These are phyloP conservation scores for Gopherus flavomarginatus DNA, from an alignment of 2,113 vertebrate genomes.

Conservation along the genomic window DNA sequence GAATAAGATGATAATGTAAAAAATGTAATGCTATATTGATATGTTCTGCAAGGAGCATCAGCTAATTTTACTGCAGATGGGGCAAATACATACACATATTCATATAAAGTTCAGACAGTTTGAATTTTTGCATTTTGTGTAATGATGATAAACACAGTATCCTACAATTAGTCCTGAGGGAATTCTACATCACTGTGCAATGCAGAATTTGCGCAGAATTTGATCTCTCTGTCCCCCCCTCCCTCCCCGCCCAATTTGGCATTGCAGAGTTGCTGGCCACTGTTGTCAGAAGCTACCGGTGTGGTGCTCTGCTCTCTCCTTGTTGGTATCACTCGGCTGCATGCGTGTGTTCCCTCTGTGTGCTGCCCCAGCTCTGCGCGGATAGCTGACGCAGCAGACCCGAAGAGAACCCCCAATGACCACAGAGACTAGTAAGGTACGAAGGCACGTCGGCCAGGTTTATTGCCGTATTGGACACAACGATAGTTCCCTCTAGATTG, in stretches of 20 bases:
- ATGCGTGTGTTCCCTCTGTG: no score
- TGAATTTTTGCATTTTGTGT: slow-evolving; percentile 1
- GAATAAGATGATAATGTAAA: neutral
- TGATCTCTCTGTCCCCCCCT: no score
- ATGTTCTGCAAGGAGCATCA: neutral
- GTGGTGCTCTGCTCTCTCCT: no score
- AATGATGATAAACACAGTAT: neutral
- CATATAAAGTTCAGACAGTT: neutral
- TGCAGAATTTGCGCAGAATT: neutral
- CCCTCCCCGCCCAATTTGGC: neutral
- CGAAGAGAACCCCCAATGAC: no score
- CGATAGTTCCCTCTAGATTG: no score
- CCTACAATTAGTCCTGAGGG: neutral
- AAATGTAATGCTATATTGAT: neutral
- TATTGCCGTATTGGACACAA: no score
- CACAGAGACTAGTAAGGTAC: no score
- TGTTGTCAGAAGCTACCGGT: no score
- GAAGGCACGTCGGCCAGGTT: no score
- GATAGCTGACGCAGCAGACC: no score
- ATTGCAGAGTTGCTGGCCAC: neutral
- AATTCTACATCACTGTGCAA: neutral
- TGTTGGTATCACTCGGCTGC: no score
- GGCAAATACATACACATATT: neutral
- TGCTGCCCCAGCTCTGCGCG: no score
- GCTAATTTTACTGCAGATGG: neutral